Conservation (phyloP, 2,113 vertebrate species). For the Tenebrosternarchus preto region DNA sequence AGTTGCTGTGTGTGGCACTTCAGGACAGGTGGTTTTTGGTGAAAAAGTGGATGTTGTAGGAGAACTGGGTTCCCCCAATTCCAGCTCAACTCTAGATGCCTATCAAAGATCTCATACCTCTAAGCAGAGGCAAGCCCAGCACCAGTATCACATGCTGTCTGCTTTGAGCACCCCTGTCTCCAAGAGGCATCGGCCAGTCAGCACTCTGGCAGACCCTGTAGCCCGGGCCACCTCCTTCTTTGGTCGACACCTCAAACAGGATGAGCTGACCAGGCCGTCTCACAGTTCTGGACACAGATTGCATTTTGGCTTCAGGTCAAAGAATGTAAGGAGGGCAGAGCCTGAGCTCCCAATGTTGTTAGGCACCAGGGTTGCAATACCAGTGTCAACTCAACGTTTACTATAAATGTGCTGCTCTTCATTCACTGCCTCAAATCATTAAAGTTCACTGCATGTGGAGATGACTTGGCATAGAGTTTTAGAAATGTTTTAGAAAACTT, state of each 20-base stretch:
- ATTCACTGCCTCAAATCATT: neutral
- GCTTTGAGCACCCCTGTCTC: conserved; percentile 46
- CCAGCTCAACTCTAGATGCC: conserved; percentile 16
- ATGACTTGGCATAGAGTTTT: neutral
- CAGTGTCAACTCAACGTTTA: conserved; percentile 61
- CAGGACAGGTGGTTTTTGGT: conserved; percentile 21
- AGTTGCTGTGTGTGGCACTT: conserved; percentile 9
- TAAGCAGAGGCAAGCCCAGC: conserved; percentile 52
- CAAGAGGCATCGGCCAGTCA: conserved; percentile 48
- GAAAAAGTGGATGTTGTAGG: conserved; percentile 7
- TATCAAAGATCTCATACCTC: conserved; percentile 34
- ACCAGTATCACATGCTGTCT: conserved; percentile 49
- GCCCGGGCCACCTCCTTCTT: conserved; percentile 35
- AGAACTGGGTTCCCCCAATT: neutral
- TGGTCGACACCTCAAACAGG: conserved; percentile 60
- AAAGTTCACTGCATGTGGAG: neutral
- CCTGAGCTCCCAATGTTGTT: conserved; percentile 64
- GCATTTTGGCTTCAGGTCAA: conserved; percentile 47
- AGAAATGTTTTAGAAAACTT: no score
- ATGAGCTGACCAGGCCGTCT: conserved; percentile 32
- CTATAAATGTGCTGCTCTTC: conserved; percentile 51
- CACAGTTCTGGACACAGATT: conserved; percentile 37
- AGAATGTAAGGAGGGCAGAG: conserved; percentile 34
- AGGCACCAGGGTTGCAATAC: conserved; percentile 63
- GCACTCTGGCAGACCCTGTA: conserved; percentile 48